These are phyloP conservation scores for Linnaemya tessellans DNA, from an alignment of 2,888 invertebrate genomes.

Conservation along the genomic window DNA sequence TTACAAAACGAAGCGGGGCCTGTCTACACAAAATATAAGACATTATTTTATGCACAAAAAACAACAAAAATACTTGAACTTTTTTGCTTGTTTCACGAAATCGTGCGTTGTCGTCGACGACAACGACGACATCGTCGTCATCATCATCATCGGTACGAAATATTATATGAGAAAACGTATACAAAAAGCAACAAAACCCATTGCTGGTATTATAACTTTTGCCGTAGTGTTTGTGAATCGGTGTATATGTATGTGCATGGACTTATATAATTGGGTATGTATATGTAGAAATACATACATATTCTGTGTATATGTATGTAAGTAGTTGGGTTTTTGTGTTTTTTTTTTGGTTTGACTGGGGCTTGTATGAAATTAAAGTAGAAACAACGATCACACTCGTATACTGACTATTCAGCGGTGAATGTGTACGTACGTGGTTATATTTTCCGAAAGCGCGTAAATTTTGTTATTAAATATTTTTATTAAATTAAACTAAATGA, in stretches of 20 bases:
- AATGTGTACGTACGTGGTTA: constrained; percentile 67
- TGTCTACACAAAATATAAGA: constrained; percentile 63
- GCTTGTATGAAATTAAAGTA: constrained; percentile 70
- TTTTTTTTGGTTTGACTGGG: constrained; percentile 63
- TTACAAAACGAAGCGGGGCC: constrained; percentile 79
- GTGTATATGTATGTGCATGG: constrained; percentile 18
- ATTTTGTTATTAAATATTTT: constrained; percentile 29
- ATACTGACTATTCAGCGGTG: constrained; percentile 74
- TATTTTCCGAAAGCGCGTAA: constrained; percentile 53
- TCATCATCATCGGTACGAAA: constrained; percentile 33
- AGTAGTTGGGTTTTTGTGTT: constrained; percentile 73
- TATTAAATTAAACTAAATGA: constrained; percentile 12
- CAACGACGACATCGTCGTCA: constrained; percentile 27
- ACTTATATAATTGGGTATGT: constrained; percentile 12
- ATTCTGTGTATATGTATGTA: constrained; percentile 2
- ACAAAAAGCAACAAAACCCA: constrained; percentile 25
- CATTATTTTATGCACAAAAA: constrained; percentile 44
- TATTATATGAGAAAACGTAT: constrained; percentile 26
- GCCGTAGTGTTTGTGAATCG: constrained; percentile 38
- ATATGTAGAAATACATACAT: not conserved
- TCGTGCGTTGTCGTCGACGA: constrained; percentile 36
- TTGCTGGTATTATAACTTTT: constrained; percentile 59
- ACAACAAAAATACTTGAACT: constrained; percentile 52
- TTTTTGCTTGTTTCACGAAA: constrained; percentile 57
- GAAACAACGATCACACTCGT: constrained; percentile 83